These are phyloP conservation scores for Spodoptera picta DNA, from an alignment of 2,888 invertebrate species.

Conservation along the genomic window DNA sequence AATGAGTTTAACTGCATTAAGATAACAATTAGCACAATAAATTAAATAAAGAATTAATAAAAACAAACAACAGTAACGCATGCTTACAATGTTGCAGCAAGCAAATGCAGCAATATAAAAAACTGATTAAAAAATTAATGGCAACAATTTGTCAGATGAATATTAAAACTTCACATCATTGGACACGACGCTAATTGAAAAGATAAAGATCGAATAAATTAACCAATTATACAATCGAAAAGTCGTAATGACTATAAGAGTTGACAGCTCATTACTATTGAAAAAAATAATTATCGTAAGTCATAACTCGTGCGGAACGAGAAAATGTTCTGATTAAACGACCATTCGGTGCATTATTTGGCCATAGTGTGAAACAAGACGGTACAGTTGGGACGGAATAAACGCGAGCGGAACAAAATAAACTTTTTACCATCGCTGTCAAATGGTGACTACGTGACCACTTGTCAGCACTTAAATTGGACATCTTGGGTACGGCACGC, in stretches of 20 bases:
- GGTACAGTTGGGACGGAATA: conserved; percentile 57
- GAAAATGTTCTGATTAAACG: conserved; percentile 58
- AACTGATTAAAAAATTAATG: conserved; percentile 51
- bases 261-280: conserved; percentile 72
- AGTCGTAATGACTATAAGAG: conserved; percentile 68
- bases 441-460: conserved; percentile 69
- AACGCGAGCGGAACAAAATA: conserved; percentile 62
- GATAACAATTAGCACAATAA: neutral
- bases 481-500: conserved; percentile 59
- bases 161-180: conserved; percentile 58
- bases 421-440: conserved; percentile 68
- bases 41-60: conserved; percentile 11
- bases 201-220: conserved; percentile 77
- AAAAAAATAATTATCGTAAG: conserved; percentile 64
- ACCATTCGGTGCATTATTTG: conserved; percentile 54
- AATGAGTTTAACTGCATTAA: conserved; percentile 1
- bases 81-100: conserved; percentile 27
- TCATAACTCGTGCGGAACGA: conserved; percentile 56
- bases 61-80: conserved; percentile 6
- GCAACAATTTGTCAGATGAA: conserved; percentile 67
- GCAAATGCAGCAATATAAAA: conserved; percentile 43
- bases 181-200: conserved; percentile 70
- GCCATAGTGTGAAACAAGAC: conserved; percentile 64
- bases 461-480: conserved; percentile 74
- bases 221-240: conserved; percentile 76